Conservation (phyloP, 2,888 invertebrate genomes). For the Polia nebulosa region DNA sequence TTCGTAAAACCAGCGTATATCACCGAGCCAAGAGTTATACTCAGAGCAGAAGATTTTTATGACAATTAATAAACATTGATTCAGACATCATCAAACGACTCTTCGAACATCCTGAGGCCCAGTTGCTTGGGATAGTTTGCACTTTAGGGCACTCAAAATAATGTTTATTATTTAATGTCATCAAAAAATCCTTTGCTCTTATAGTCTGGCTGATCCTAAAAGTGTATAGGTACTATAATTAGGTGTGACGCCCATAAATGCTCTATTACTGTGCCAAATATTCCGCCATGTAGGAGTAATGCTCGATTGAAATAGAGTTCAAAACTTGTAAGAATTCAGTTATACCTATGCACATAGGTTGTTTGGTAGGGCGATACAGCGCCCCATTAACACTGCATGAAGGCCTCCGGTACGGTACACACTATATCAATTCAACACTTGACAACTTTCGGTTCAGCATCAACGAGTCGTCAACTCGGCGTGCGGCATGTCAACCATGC, state of each 20-base stretch:
- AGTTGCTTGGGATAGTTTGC: background rate
- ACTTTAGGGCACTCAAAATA: background rate
- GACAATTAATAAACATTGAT: background rate
- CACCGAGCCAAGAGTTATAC: background rate
- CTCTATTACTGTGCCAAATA: background rate
- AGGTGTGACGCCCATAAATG: background rate
- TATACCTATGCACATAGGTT: background rate
- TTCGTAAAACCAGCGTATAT: background rate
- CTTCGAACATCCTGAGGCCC: background rate
- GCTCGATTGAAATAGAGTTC: background rate
- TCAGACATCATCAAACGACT: background rate
- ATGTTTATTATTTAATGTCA: background rate
- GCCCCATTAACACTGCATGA: background rate
- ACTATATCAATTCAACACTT: background rate
- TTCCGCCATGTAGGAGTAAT: background rate
- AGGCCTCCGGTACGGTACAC: background rate
- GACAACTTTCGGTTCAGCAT: background rate
- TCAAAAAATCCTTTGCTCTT: background rate
- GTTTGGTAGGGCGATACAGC: background rate
- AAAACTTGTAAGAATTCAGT: slow-evolving; percentile 4
- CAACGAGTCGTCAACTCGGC: background rate
- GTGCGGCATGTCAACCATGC: background rate
- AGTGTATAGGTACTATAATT: background rate
- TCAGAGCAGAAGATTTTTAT: background rate
- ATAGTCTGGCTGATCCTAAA: background rate